A percentile compares a stretch with the other conserved stretches of the same genome.
Conservation (phyloP, 2,113 vertebrate genomes). For the Noturus placidus region DNA sequence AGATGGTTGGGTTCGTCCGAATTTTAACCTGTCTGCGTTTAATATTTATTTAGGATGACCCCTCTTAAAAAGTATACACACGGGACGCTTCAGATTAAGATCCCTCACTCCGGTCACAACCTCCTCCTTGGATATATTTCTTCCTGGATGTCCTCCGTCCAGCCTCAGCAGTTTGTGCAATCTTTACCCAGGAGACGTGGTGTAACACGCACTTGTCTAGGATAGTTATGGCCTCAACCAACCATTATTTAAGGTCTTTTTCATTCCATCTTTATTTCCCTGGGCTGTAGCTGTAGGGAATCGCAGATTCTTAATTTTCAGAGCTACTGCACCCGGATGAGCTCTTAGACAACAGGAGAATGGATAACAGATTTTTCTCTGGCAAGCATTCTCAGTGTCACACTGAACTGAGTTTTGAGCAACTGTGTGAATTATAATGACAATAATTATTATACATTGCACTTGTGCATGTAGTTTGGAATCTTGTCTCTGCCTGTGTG, state of each 20-base stretch:
- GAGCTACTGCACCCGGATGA: constrained; percentile 46
- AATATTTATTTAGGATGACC: background rate
- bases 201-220: constrained; percentile 26
- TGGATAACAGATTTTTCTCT: constrained; percentile 29
- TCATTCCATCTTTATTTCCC: constrained; percentile 41
- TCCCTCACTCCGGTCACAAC: constrained; percentile 53
- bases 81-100: constrained; percentile 53
- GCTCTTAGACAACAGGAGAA: constrained; percentile 28
- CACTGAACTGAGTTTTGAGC: background rate
- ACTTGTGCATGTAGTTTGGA: background rate
- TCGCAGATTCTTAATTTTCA: constrained; percentile 41
- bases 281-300: constrained; percentile 31
- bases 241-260: constrained; percentile 44
- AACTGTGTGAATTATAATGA: constrained; percentile 1
- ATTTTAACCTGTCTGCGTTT: background rate
- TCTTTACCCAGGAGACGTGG: constrained; percentile 38
- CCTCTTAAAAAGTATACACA: constrained; percentile 50
- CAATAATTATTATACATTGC: constrained; percentile 9
- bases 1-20: background rate
- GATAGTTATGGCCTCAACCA: constrained; percentile 23
- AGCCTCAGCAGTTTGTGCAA: constrained; percentile 28
- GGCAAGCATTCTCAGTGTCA: background rate
- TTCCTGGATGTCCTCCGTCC: constrained; percentile 36
- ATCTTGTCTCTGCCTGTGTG: background rate
- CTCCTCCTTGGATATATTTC: constrained; percentile 51